Percentiles rank a stretch among this genome's conserved stretches.
Conservation (phyloP, 2,888 invertebrate species). For the Calliphora vomitoria region DNA sequence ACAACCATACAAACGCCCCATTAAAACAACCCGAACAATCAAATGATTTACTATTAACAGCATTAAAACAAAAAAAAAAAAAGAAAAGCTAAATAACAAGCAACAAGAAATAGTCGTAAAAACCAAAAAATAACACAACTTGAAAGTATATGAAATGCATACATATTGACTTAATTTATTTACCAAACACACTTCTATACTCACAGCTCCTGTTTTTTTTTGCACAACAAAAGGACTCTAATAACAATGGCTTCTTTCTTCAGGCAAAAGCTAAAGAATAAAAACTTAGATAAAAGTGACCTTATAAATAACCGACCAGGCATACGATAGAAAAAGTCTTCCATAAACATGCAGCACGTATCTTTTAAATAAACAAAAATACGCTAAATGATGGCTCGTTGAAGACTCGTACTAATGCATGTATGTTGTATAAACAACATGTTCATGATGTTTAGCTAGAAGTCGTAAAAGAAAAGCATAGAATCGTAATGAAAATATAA, state of each 20-base stretch:
- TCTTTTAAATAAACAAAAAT: conserved; percentile 18
- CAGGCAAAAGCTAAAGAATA: background rate
- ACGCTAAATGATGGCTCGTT: background rate
- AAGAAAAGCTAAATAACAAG: conserved; percentile 22
- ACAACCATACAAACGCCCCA: background rate
- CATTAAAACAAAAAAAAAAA: conserved; percentile 38
- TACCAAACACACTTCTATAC: conserved; percentile 38
- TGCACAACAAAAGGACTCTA: background rate
- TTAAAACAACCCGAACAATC: conserved; percentile 8
- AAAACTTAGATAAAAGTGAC: background rate
- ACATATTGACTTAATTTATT: conserved; percentile 61
- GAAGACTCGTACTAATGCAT: background rate
- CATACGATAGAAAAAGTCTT: background rate
- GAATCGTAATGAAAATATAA: conserved; percentile 16
- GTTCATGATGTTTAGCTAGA: conserved; percentile 10
- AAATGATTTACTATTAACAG: conserved; percentile 65
- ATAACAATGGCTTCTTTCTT: background rate
- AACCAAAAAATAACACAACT: conserved; percentile 2
- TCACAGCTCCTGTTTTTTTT: background rate
- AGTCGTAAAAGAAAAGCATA: background rate
- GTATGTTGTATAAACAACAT: conserved; percentile 1
- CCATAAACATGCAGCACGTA: conserved; percentile 34
- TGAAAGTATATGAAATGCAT: conserved; percentile 33
- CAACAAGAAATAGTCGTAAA: conserved; percentile 61
- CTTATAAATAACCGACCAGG: background rate